A percentile compares a stretch with the other conserved stretches of the same genome.
Conservation (phyloP, 1,140 invertebrate genomes). For the Atopsyche davidsoni region DNA sequence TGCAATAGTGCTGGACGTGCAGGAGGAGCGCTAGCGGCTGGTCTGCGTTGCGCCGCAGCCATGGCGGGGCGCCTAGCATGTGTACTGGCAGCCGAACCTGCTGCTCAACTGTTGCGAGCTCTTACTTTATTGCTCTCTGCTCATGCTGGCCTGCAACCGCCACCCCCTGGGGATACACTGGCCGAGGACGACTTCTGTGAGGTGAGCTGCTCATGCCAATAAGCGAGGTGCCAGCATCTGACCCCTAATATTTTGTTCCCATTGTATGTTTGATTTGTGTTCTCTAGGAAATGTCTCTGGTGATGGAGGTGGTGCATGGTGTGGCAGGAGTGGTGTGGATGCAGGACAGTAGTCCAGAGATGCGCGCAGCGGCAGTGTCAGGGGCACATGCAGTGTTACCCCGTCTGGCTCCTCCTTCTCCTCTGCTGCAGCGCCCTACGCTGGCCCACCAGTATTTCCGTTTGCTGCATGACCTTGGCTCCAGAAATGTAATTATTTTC, state of each 20-base stretch:
- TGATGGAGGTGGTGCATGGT: slow-evolving; percentile 25
- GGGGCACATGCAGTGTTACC: slow-evolving; percentile 20
- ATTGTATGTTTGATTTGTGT: background rate
- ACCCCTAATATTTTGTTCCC: background rate
- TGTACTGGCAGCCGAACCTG: slow-evolving; percentile 10
- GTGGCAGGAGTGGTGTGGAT: slow-evolving; percentile 20
- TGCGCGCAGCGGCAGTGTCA: slow-evolving; percentile 8
- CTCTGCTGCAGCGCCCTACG: slow-evolving; percentile 19
- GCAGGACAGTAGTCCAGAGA: slow-evolving; percentile 9
- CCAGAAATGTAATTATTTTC: slow-evolving; percentile 4
- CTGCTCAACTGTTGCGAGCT: slow-evolving; percentile 1
- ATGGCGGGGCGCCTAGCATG: slow-evolving; percentile 12
- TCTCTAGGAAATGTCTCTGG: slow-evolving; percentile 23
- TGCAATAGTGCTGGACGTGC: slow-evolving; percentile 1
- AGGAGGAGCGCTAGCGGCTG: slow-evolving; percentile 10
- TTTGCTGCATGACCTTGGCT: slow-evolving; percentile 25
- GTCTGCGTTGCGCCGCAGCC: slow-evolving; percentile 18
- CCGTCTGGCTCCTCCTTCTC: slow-evolving; percentile 20
- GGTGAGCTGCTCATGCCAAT: too few relatives aligned
- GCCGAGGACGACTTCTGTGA: slow-evolving; percentile 29
- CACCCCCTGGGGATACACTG: slow-evolving; percentile 7
- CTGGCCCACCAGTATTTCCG: slow-evolving; percentile 24
- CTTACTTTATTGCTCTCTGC: slow-evolving; percentile 9
- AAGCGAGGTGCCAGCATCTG: too few relatives aligned
- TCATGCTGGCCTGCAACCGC: slow-evolving; percentile 9